Evolutionary conservation across 1,140 invertebrate genomes (phyloP).

Genomic region (Trachelipus rathkii): DNA sequence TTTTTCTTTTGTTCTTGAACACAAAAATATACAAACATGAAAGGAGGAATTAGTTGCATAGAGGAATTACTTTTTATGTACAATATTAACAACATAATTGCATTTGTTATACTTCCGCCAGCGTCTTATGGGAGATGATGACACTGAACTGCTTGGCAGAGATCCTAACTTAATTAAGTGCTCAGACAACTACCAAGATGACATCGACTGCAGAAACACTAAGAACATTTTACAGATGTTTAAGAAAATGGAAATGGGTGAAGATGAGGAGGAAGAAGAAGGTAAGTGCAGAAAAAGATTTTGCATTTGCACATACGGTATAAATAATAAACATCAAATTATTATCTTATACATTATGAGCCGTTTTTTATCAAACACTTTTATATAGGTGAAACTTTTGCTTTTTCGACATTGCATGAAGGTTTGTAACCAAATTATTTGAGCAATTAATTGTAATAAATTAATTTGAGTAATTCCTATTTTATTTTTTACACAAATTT

Average conservation of each 20-base stretch:
- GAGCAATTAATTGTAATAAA: too few relatives aligned
- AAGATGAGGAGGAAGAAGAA: slow-evolving; percentile 54
- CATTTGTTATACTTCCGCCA: not conserved
- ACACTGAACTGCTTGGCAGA: slow-evolving; percentile 61
- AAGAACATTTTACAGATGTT: slow-evolving; percentile 79
- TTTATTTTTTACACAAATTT: too few relatives aligned
- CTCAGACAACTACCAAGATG: slow-evolving; percentile 58
- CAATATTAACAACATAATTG: not conserved
- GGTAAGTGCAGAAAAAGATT: not conserved
- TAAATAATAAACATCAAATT: not conserved
- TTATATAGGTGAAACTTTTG: too few relatives aligned
- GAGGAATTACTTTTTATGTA: too few relatives aligned
- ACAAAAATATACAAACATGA: too few relatives aligned
- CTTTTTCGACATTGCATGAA: too few relatives aligned
- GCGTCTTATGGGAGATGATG: slow-evolving; percentile 52
- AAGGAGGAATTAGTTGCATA: too few relatives aligned
- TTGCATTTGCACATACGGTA: not conserved
- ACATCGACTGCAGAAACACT: slow-evolving; percentile 67
- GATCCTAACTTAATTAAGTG: slow-evolving; percentile 68
- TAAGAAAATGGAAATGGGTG: slow-evolving; percentile 75
- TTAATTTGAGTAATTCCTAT: too few relatives aligned
- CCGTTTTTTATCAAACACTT: too few relatives aligned
- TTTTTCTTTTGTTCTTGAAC: too few relatives aligned
- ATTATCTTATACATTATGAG: not conserved
- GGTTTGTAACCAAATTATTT: too few relatives aligned